Conservation (phyloP, 2,888 invertebrate genomes). For the Gasteruption jaculator region DNA sequence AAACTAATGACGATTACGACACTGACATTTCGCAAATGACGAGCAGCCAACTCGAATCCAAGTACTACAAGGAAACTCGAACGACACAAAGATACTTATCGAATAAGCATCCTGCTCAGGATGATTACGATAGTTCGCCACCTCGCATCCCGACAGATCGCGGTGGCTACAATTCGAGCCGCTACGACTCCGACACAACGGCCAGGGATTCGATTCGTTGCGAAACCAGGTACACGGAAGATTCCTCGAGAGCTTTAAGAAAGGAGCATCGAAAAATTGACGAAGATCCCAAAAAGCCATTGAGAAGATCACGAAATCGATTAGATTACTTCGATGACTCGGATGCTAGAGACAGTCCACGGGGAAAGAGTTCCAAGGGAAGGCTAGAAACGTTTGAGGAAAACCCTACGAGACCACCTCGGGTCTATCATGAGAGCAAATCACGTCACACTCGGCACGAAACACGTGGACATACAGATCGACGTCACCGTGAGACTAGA, state of each 20-base stretch:
- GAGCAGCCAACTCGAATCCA: constrained; percentile 43
- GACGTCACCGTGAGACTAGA: constrained; percentile 40
- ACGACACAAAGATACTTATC: constrained; percentile 39
- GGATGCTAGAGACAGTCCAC: constrained; percentile 37
- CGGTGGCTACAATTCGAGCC: constrained; percentile 39
- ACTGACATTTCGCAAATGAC: constrained; percentile 48
- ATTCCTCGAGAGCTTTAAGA: constrained; percentile 27
- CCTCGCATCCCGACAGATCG: constrained; percentile 36
- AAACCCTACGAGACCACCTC: constrained; percentile 34
- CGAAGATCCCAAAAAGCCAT: constrained; percentile 39
- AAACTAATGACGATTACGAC: constrained; percentile 45
- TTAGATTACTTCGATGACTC: constrained; percentile 44
- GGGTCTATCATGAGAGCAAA: constrained; percentile 41
- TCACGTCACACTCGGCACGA: constrained; percentile 50
- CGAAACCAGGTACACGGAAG: constrained; percentile 35
- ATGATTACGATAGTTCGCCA: constrained; percentile 47
- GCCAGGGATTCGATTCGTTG: constrained; percentile 40
- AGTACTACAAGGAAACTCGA: constrained; percentile 41
- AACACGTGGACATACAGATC: constrained; percentile 50
- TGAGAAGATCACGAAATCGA: constrained; percentile 41
- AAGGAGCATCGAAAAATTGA: constrained; percentile 34
- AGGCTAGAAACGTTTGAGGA: constrained; percentile 38
- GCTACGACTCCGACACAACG: constrained; percentile 47
- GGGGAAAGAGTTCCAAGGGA: constrained; percentile 28
- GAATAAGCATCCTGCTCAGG: constrained; percentile 34